A percentile compares a stretch with the other conserved stretches of the same genome.
phyloP scores from a whole-genome alignment of 2,113 vertebrate genomes.

The Cephalopterus ornatus region DNA sequence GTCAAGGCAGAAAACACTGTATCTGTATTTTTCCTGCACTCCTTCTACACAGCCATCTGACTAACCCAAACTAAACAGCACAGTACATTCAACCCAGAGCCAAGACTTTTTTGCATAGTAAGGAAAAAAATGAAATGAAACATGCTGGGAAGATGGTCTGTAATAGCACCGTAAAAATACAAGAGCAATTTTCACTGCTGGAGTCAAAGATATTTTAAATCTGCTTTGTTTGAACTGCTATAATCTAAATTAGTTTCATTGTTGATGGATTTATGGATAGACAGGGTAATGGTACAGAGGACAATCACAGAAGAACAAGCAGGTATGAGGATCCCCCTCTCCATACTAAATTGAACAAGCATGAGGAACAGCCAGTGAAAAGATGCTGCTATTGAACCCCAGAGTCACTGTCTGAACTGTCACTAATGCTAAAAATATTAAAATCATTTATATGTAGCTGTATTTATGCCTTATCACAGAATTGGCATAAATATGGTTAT shows the following conservation, averaged over 20 bases:
- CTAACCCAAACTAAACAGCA: background rate
- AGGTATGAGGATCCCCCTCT: background rate
- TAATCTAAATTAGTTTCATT: background rate
- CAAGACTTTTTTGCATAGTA: background rate
- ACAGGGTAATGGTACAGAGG: background rate
- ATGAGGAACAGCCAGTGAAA: background rate
- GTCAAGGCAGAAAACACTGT: background rate
- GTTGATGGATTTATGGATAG: background rate
- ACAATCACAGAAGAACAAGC: background rate
- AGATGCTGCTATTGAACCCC: background rate
- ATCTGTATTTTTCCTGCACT: background rate
- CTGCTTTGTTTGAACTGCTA: background rate
- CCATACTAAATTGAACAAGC: background rate
- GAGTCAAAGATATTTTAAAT: constrained; percentile 20
- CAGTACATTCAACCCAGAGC: background rate
- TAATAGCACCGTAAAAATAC: background rate
- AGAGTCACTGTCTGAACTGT: background rate
- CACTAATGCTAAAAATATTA: background rate
- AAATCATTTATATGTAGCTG: background rate
- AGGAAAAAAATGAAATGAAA: background rate
- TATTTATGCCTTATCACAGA: background rate
- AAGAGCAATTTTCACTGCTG: background rate
- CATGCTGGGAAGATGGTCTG: constrained; percentile 7
- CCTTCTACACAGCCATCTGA: background rate
- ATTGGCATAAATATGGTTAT: background rate